These are phyloP conservation scores for Oxycera nigricornis DNA, from an alignment of 2,888 invertebrate species.

Conservation along the genomic window DNA sequence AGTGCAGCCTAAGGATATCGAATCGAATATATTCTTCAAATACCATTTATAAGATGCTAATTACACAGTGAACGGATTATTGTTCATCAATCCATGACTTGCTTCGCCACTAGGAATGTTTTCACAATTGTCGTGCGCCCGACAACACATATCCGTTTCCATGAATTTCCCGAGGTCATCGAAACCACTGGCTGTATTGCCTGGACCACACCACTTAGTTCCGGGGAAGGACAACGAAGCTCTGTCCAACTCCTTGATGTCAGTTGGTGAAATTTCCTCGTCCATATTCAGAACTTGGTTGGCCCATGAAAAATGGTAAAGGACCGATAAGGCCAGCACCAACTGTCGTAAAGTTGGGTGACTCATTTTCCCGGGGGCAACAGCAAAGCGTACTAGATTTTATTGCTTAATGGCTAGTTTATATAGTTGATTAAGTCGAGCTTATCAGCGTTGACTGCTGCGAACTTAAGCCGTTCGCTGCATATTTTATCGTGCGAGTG, in stretches of 20 bases:
- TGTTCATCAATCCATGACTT: slow-evolving; percentile 49
- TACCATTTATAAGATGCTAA: too few relatives aligned
- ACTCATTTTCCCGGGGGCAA: background rate
- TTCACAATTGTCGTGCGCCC: slow-evolving; percentile 72
- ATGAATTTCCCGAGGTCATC: slow-evolving; percentile 80
- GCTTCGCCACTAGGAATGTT: slow-evolving; percentile 52
- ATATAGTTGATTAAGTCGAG: background rate
- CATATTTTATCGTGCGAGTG: too few relatives aligned
- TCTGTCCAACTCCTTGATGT: background rate
- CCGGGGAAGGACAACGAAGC: slow-evolving; percentile 63
- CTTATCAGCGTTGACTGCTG: background rate
- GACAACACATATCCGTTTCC: slow-evolving; percentile 80
- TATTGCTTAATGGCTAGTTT: background rate
- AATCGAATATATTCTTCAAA: background rate
- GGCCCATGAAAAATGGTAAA: background rate
- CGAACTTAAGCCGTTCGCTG: background rate
- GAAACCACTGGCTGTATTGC: slow-evolving; percentile 76
- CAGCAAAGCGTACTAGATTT: background rate
- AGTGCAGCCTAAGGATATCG: slow-evolving; percentile 46
- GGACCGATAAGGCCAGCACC: background rate
- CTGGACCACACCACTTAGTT: slow-evolving; percentile 89
- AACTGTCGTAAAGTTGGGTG: background rate
- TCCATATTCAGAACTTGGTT: background rate
- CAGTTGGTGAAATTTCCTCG: background rate
- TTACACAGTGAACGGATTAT: slow-evolving; percentile 48